Evolutionary conservation across 2,888 invertebrate species (phyloP).

Genomic region (Kuschelorhynchus macadamiae): DNA sequence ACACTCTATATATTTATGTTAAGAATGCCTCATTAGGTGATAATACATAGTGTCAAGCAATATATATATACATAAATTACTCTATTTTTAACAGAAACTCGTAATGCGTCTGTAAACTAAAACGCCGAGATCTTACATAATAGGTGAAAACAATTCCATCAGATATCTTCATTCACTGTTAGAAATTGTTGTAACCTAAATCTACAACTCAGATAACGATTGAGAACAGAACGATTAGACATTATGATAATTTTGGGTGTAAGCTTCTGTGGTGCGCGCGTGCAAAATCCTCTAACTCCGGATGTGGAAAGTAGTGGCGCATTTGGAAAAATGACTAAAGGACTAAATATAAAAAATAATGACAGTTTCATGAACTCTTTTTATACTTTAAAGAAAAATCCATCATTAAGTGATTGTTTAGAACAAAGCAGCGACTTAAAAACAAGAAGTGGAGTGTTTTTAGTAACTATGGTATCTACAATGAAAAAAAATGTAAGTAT

Average conservation of each 20-base stretch:
- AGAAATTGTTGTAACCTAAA: too few relatives aligned
- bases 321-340: slow-evolving; percentile 31
- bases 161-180: too few relatives aligned
- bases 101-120: too few relatives aligned
- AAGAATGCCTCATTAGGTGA: too few relatives aligned
- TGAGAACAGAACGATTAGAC: not conserved
- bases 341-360: slow-evolving; percentile 9
- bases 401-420: slow-evolving; percentile 65
- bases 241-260: slow-evolving; percentile 49
- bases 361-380: not conserved
- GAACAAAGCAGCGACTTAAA: slow-evolving; percentile 53
- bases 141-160: too few relatives aligned
- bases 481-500: slow-evolving; percentile 63
- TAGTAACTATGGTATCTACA: slow-evolving; percentile 58
- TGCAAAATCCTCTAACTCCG: slow-evolving; percentile 17
- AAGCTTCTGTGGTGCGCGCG: slow-evolving; percentile 45
- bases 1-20: too few relatives aligned
- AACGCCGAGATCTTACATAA: too few relatives aligned
- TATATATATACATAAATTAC: too few relatives aligned
- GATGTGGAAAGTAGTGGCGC: slow-evolving; percentile 11
- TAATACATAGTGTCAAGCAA: too few relatives aligned
- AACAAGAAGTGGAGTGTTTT: slow-evolving; percentile 56
- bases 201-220: not conserved
- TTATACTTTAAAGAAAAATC: slow-evolving; percentile 49
- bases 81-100: too few relatives aligned